Conservation (phyloP, 92 coral and sea anemone species). For the Metridium senile region DNA sequence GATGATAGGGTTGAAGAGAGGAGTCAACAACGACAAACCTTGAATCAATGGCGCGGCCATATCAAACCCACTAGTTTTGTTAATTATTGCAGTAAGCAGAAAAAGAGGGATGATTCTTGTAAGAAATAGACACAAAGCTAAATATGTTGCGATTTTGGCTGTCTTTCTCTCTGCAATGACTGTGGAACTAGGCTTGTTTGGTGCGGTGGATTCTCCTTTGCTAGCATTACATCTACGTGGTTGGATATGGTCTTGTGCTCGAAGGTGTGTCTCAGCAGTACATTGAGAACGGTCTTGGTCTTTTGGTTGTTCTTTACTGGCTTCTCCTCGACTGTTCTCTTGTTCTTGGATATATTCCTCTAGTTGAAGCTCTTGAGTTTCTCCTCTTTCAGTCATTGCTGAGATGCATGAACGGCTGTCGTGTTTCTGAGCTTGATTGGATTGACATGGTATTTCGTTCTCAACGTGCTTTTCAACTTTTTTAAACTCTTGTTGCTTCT, state of each 20-base stretch:
- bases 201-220: too few relatives aligned
- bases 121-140: not conserved
- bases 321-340: too few relatives aligned
- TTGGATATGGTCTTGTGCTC: not conserved
- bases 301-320: too few relatives aligned
- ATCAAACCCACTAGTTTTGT: not conserved
- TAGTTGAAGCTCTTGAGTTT: not conserved
- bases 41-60: not conserved
- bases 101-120: not conserved
- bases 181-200: not conserved
- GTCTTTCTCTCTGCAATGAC: not conserved
- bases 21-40: not conserved
- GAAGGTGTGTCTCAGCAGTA: not conserved
- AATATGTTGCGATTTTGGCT: not conserved
- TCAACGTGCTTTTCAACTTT: too few relatives aligned
- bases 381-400: not conserved
- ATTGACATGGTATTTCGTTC: too few relatives aligned
- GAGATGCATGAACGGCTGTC: too few relatives aligned
- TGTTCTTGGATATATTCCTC: not conserved
- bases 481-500: too few relatives aligned
- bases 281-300: too few relatives aligned
- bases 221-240: too few relatives aligned
- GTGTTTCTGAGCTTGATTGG: too few relatives aligned
- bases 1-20: not conserved
- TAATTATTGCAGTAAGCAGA: not conserved